These are phyloP conservation scores for Drosophila simulans DNA, from an alignment of 1,140 invertebrate genomes.

Conservation along the genomic window DNA sequence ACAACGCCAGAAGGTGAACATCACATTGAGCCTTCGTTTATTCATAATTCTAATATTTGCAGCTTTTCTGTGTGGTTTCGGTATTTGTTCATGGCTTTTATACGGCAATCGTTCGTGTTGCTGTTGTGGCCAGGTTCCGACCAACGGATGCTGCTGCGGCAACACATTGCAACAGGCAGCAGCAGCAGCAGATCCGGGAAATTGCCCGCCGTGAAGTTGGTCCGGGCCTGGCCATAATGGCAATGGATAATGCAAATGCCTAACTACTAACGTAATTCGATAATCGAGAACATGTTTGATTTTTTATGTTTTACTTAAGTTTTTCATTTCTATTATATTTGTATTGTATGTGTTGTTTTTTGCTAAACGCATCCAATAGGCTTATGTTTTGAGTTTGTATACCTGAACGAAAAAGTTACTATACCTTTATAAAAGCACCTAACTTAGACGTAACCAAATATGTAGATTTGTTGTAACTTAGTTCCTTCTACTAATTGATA, in stretches of 20 bases:
- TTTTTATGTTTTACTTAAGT: conserved; percentile 46
- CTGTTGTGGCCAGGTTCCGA: conserved; percentile 45
- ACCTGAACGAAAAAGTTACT: conserved; percentile 16
- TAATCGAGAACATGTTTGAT: conserved; percentile 29
- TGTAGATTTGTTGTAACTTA: conserved; percentile 42
- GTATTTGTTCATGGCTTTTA: conserved; percentile 84
- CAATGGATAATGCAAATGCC: conserved; percentile 23
- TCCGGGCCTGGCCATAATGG: conserved; percentile 33
- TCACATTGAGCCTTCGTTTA: conserved; percentile 83
- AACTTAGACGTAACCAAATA: conserved; percentile 35
- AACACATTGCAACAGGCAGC: conserved; percentile 19
- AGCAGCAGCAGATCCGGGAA: conserved; percentile 28
- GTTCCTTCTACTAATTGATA: conserved; percentile 48
- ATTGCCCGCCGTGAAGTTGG: conserved; percentile 52
- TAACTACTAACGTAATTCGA: conserved; percentile 48
- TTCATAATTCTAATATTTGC: conserved; percentile 82
- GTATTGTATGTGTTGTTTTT: conserved; percentile 44
- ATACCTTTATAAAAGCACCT: conserved; percentile 14
- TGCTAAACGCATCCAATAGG: conserved; percentile 48
- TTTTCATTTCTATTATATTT: conserved; percentile 52
- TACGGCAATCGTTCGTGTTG: conserved; percentile 62
- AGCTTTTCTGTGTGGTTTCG: conserved; percentile 84
- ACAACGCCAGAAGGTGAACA: conserved; percentile 84
- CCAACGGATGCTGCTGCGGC: conserved; percentile 36
- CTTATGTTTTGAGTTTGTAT: conserved; percentile 47